A percentile compares a stretch with the other conserved stretches of the same genome.
Evolutionary conservation across 64 coral and sea anemone species (phyloP).

Genomic region (Astreopora myriophthalma): DNA sequence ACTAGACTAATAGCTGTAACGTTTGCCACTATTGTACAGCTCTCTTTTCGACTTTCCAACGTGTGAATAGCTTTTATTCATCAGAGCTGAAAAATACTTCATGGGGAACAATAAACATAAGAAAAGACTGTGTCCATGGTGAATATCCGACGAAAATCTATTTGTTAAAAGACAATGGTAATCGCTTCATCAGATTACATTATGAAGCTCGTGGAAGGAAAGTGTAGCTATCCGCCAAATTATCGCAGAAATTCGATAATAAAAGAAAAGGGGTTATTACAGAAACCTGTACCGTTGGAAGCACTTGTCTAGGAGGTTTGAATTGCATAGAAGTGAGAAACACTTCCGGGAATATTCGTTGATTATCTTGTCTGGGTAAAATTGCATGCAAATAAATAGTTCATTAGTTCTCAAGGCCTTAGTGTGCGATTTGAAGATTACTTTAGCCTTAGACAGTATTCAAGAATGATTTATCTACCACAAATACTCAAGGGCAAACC

Average conservation of each 20-base stretch:
- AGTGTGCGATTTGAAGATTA: conserved; percentile 20
- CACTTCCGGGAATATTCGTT: neutral
- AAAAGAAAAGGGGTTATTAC: neutral
- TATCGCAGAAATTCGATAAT: neutral
- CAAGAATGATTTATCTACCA: neutral
- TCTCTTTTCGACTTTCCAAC: neutral
- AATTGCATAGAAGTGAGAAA: neutral
- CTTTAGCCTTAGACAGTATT: conserved; percentile 8
- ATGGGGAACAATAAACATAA: neutral
- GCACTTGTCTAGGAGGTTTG: neutral
- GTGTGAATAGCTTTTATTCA: conserved; percentile 26
- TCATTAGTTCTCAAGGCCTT: conserved; percentile 28
- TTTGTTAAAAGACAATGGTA: conserved; percentile 9
- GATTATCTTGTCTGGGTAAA: conserved; percentile 3
- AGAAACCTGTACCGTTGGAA: neutral
- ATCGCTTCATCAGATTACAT: conserved; percentile 2
- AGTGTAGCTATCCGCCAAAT: neutral
- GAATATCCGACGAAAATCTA: conserved; percentile 8
- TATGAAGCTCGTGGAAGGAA: neutral
- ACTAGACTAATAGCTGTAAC: conserved; percentile 16
- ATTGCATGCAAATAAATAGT: conserved; percentile 38
- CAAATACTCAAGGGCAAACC: neutral
- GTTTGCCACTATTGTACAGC: neutral
- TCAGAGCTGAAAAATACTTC: neutral
- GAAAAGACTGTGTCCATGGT: neutral